Base-by-base conservation (phyloP, 2,888 invertebrate species). In the Bedellia somnulentella region DNA sequence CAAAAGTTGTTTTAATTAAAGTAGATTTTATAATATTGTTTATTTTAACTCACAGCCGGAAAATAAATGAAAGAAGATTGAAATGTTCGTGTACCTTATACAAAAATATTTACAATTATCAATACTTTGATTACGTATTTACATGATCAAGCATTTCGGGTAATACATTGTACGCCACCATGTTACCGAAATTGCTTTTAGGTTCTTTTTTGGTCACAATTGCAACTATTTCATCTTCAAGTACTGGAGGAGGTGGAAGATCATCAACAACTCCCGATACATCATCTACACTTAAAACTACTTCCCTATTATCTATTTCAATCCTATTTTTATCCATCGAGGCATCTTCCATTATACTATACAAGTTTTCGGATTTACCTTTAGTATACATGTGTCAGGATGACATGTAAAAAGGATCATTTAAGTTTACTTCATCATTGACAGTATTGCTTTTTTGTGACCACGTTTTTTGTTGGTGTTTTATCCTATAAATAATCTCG, bases 401-500 rank as follows among this genome's bases (percentile, higher is more conserved):
- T 39, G 79, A 79, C 71, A 85, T 75, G 36, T 82, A 83, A 53
- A 83, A 85, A 0, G 84, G 83, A 59, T 85, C 85, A 35, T 66
- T 78, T 11, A 77, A 58, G 48, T 77, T 80, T 25, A 83, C 70
- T 44, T 85, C 85, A 49, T 85, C 84, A 32, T 83, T 80, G 18
- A 83, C 80, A n/a, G 80, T 76, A 41, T 81, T 82, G 13, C 79
- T 67, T 44, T 83, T 83, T 30, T 81, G 81, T 2, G 81, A 78
- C 62, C 80, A 80, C 34, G 68, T 73, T 46, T 80, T 80, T 40
- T 83, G 82, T 38, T 83, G 82, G 50, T 86, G 86, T 43, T 85
- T 86, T 50, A 88, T 79, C 49, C 90, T 83, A 62, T 90, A 89
- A 23, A 90, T 87, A 41, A 92, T 89, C 62, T 91, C 91, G 50